phyloP scores from a whole-genome alignment of 2,113 vertebrate genomes.

The Crotophaga sulcirostris region DNA sequence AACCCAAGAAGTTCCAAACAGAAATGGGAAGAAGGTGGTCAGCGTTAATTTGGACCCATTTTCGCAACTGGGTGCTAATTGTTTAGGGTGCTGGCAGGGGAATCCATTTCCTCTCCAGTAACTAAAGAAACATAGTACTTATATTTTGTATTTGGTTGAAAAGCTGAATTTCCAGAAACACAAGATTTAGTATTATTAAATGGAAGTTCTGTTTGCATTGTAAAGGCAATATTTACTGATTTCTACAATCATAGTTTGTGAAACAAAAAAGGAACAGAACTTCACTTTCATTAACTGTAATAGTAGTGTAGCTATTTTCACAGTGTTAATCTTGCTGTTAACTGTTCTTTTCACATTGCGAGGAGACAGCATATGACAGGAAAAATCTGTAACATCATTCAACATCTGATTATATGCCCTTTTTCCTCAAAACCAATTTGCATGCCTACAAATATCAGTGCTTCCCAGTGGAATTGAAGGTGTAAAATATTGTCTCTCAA shows the following conservation, averaged over 20 bases:
- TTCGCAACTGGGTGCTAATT: neutral
- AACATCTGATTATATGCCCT: slow-evolving; percentile 38
- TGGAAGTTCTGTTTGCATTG: neutral
- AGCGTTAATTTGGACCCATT: neutral
- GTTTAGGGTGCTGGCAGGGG: neutral
- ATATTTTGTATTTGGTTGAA: neutral
- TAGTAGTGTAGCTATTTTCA: slow-evolving; percentile 21
- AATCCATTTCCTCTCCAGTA: neutral
- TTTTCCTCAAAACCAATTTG: slow-evolving; percentile 21
- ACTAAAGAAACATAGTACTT: neutral
- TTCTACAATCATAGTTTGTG: neutral
- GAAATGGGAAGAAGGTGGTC: neutral
- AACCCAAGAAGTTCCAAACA: neutral
- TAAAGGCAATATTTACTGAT: neutral
- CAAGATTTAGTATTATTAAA: neutral
- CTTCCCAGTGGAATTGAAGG: slow-evolving; percentile 52
- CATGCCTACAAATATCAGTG: slow-evolving; percentile 35
- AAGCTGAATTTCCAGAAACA: neutral
- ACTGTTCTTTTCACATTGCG: slow-evolving; percentile 22
- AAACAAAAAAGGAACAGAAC: neutral
- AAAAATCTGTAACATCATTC: slow-evolving; percentile 47
- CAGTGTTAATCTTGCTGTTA: slow-evolving; percentile 31
- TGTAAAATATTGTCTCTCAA: slow-evolving; percentile 67
- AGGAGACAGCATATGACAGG: slow-evolving; percentile 21
- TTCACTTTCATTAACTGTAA: neutral